Conservation (phyloP, 2,113 vertebrate species). For the Gallinago jamesoni region DNA sequence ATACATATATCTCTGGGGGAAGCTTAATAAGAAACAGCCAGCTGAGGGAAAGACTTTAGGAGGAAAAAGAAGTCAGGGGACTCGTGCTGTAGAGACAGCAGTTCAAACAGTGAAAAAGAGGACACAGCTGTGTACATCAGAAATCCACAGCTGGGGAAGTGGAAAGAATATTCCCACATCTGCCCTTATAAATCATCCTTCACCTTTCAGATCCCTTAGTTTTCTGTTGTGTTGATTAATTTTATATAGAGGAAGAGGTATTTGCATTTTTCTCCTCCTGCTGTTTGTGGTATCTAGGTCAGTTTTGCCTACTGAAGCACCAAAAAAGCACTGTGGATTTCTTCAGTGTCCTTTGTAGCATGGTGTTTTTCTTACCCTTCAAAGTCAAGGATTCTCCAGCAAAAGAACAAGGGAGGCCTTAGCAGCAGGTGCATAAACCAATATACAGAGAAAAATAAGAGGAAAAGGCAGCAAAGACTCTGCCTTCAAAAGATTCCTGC, state of each 20-base stretch:
- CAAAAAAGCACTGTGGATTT: neutral
- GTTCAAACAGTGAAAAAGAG: conserved; percentile 46
- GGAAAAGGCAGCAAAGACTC: neutral
- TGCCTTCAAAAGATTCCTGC: neutral
- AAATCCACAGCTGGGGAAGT: conserved; percentile 48
- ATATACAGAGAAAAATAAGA: neutral
- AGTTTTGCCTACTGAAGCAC: neutral
- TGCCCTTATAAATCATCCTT: conserved; percentile 36
- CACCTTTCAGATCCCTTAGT: conserved; percentile 23
- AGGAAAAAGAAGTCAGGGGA: neutral
- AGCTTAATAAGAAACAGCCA: conserved; percentile 35
- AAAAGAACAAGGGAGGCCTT: neutral
- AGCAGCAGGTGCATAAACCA: conserved; percentile 22
- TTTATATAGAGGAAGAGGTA: neutral
- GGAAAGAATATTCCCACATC: conserved; percentile 33
- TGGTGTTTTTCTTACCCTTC: conserved; percentile 31
- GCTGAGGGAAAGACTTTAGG: conserved; percentile 23
- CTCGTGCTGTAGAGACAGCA: neutral
- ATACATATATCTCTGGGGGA: neutral
- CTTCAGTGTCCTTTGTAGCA: neutral
- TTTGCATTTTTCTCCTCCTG: conserved; percentile 52
- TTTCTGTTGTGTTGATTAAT: conserved; percentile 37
- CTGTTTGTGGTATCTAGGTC: conserved; percentile 52
- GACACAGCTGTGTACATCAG: conserved; percentile 46
- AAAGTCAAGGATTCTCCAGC: conserved; percentile 20